phyloP scores from a whole-genome alignment of 2,797 vertebrate species.

The Heteromormyrus szaboi region DNA sequence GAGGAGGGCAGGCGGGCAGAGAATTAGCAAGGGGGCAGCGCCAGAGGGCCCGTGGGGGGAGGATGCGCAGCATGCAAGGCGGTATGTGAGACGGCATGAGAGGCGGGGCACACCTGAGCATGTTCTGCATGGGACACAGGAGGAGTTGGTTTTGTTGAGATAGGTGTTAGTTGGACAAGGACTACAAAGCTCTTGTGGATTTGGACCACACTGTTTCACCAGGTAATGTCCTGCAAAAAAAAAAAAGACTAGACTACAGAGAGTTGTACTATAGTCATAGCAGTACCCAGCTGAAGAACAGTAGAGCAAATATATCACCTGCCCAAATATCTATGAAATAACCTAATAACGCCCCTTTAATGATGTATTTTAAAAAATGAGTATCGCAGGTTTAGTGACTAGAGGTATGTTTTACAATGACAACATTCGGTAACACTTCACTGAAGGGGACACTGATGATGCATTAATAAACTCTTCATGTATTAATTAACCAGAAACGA shows the following conservation, averaged over 20 bases:
- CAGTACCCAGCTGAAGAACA: neutral
- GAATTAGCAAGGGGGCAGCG: neutral
- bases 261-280: neutral
- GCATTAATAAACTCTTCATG: neutral
- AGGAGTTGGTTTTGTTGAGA: fast-evolving
- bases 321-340: neutral
- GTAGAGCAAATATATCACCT: neutral
- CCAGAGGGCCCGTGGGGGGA: no score
- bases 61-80: neutral
- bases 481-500: neutral
- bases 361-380: neutral
- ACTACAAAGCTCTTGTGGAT: constrained; percentile 35
- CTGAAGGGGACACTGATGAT: neutral
- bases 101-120: constrained; percentile 52
- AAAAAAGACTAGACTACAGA: neutral
- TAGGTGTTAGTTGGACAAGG: constrained; percentile 41
- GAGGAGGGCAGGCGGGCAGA: neutral
- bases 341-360: neutral
- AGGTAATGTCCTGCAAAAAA: constrained; percentile 49
- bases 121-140: constrained; percentile 38
- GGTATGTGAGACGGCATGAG: neutral
- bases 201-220: neutral
- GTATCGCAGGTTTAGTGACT: neutral
- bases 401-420: neutral
- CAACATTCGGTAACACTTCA: neutral